Evolutionary conservation across 2,797 vertebrate genomes (phyloP).

Genomic region (Poeciliopsis turneri): DNA sequence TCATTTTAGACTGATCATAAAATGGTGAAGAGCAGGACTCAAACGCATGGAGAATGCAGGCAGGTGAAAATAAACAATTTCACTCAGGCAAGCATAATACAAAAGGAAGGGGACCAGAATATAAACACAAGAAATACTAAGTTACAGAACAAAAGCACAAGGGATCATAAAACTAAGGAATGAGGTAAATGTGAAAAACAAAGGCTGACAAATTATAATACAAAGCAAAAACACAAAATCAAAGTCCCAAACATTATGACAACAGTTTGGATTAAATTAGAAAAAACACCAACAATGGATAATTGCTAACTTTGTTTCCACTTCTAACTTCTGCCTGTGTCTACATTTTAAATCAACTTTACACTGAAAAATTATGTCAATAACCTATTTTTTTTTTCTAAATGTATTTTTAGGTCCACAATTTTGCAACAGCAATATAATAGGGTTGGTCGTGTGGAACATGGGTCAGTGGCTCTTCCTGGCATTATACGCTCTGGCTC

Average conservation of each 20-base stretch:
- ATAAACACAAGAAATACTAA: neutral
- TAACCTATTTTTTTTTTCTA: neutral
- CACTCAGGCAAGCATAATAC: neutral
- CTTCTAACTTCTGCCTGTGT: neutral
- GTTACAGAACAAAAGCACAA: neutral
- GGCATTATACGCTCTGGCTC: constrained; percentile 96
- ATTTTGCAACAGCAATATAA: constrained; percentile 99
- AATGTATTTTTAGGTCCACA: constrained; percentile 82
- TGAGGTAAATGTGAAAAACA: neutral
- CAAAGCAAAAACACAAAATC: neutral
- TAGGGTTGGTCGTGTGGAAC: constrained; percentile 91
- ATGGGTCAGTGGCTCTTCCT: constrained; percentile 92
- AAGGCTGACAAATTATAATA: neutral
- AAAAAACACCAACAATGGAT: neutral
- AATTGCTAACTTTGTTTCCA: neutral
- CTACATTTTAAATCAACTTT: neutral
- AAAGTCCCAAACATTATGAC: neutral
- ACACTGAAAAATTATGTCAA: neutral
- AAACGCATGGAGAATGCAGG: neutral
- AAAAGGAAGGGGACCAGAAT: neutral
- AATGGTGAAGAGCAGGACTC: neutral
- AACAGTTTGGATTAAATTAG: neutral
- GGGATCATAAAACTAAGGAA: neutral
- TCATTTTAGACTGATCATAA: neutral
- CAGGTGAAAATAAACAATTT: neutral